Evolutionary conservation across 2,113 vertebrate species (phyloP).

Genomic region (Neopipo cinnamomea): DNA sequence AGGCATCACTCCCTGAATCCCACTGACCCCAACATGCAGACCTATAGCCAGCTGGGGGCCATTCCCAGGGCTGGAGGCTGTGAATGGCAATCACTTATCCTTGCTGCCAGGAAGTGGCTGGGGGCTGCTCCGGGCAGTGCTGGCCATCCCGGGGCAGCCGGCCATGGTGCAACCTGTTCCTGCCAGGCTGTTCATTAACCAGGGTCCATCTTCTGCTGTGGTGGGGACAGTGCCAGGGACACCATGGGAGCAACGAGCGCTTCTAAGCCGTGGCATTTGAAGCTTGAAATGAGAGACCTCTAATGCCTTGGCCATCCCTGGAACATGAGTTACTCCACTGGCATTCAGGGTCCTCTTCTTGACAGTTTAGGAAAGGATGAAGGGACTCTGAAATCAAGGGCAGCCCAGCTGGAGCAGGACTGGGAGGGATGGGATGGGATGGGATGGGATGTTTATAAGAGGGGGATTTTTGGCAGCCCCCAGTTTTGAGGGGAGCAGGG

Average conservation of each 20-base stretch:
- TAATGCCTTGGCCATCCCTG: neutral
- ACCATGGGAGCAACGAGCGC: accelerated
- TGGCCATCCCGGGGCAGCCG: neutral
- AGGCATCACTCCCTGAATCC: neutral
- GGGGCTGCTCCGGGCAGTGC: neutral
- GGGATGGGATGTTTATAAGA: neutral
- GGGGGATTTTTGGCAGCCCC: neutral
- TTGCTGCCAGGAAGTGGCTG: neutral
- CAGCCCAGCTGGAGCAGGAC: neutral
- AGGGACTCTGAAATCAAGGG: neutral
- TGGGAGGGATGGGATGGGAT: neutral
- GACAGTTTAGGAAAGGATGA: neutral
- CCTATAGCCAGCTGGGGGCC: neutral
- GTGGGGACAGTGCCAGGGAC: neutral
- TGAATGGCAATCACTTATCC: neutral
- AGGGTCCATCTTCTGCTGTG: neutral
- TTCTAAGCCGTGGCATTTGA: neutral
- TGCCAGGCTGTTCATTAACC: slow-evolving; percentile 8
- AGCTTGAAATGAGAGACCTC: neutral
- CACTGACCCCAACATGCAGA: accelerated
- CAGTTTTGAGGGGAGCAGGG: neutral
- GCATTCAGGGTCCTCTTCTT: neutral
- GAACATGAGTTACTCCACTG: neutral
- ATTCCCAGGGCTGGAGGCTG: neutral
- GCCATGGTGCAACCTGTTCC: neutral